A percentile compares a stretch with the other conserved stretches of the same genome.
Conservation (phyloP, 2,113 vertebrate species). For the Rhabdomys dilectus region DNA sequence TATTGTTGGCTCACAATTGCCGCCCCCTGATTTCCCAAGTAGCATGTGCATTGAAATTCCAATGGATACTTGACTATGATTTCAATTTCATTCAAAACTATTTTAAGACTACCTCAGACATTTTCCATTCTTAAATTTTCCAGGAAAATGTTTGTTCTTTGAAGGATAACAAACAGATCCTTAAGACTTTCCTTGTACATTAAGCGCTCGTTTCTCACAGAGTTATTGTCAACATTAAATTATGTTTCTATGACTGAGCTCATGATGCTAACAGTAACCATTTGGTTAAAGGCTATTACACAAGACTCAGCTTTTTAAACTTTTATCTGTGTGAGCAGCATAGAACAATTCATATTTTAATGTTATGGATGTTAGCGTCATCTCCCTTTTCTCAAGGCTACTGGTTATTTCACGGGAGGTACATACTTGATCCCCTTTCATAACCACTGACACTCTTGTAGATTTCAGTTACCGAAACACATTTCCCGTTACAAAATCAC, state of each 20-base stretch:
- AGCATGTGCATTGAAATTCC: not conserved
- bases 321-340: not conserved
- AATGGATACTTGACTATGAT: not conserved
- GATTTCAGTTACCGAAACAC: not conserved
- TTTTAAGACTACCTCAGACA: not conserved
- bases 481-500: not conserved
- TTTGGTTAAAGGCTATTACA: conserved; percentile 26
- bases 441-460: not conserved
- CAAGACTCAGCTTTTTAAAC: not conserved
- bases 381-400: not conserved
- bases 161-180: conserved; percentile 11
- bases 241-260: not conserved
- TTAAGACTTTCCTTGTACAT: conserved; percentile 12
- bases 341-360: not conserved
- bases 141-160: not conserved
- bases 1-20: not conserved
- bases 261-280: not conserved
- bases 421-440: not conserved
- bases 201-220: conserved; percentile 5
- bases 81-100: conserved; percentile 40
- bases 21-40: not conserved
- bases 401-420: not conserved
- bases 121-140: conserved; percentile 52
- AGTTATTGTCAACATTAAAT: conserved; percentile 42
- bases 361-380: not conserved